Evolutionary conservation across 2,113 vertebrate species (phyloP), one percentile per base, ranked within the genome.

Genomic region (Odobenus rosmarus): DNA sequence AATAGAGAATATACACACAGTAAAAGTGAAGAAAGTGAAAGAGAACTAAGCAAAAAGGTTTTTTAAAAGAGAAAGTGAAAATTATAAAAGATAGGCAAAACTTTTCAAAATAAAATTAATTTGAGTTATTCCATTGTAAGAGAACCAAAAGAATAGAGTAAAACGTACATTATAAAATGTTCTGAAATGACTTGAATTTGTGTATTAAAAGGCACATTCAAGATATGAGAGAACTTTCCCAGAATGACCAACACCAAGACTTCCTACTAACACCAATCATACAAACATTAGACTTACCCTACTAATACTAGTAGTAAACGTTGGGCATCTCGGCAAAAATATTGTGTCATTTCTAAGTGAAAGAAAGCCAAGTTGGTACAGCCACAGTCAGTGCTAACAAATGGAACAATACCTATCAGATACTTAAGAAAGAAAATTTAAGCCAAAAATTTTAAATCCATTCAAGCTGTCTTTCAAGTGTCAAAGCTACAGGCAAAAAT

Each of bases 371-470:
- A 49, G 21, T 23, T 93, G 85, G 39, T 72, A 67, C 4, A 90
- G 72, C 16, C 89, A 51, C 1, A 87, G 59, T 82, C 46, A 53
- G 33, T 67, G 67, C 12, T 64, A 82, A 80, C 24, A 55, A 88
- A 88, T 49, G 9, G 24, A 81, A 67, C 1, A 71, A 59, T 19
- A n/a, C 4, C 59, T 77, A 13, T 71, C 11, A 71, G 24, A 55
- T 10, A 49, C 9, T n/a, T 23, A 33, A 69, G 26, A 49, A 36
- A 42, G 61, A 24, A 64, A 89, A 23, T 74, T 90, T 55, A 46
- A 95, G 69, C 36, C 77, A 95, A 81, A 19, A 26, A 51, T 49
- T 93, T 83, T n/a, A 90, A 95, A 64, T 62, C 33, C 28, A 46
- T 69, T 16, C 46, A 79, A 95, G 55, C 8, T 90, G 18, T 36